phyloP scores from a whole-genome alignment of 2,888 invertebrate genomes.

The Galerucella calmariensis region DNA sequence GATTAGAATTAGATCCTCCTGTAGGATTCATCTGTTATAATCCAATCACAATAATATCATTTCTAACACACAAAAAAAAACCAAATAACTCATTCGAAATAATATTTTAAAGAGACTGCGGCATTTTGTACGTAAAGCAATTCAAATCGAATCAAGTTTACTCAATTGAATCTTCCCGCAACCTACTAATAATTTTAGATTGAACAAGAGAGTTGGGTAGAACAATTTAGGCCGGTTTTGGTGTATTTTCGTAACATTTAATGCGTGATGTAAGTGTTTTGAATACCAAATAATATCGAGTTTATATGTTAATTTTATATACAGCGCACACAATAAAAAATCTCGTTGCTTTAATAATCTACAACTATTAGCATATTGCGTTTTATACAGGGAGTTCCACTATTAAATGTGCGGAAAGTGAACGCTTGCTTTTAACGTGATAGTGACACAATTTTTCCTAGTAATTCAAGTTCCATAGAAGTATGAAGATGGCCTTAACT shows the following conservation, averaged over 20 bases:
- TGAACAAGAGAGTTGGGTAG: conserved; percentile 3
- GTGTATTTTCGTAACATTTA: not conserved
- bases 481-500: no score
- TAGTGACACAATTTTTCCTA: no score
- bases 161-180: conserved; percentile 15
- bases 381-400: no score
- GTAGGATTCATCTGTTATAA: conserved; percentile 7
- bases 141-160: not conserved
- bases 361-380: no score
- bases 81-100: not conserved
- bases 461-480: no score
- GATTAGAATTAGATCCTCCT: conserved; percentile 8
- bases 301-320: not conserved
- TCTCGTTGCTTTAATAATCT: no score
- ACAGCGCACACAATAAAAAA: not conserved
- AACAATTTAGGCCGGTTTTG: conserved; percentile 2
- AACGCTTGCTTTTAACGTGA: no score
- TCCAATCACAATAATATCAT: conserved; percentile 7
- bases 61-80: not conserved
- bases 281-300: not conserved
- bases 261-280: not conserved
- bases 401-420: no score
- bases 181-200: conserved; percentile 16
- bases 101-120: not conserved
- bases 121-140: not conserved